These are phyloP conservation scores for Stictonetta naevosa DNA, from an alignment of 2,113 vertebrate genomes.

Conservation along the genomic window DNA sequence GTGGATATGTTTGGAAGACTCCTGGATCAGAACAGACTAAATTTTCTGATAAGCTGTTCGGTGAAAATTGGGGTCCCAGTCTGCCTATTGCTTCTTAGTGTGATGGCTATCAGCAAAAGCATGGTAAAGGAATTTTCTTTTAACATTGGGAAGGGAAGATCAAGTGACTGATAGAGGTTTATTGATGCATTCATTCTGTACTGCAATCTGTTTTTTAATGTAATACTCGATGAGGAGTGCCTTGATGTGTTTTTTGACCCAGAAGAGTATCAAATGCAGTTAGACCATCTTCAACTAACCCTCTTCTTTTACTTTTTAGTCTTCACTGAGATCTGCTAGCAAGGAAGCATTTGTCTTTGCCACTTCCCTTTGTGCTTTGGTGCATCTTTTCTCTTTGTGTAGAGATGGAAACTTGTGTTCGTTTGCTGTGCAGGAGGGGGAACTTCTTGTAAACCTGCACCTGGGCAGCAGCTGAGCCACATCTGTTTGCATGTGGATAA, in stretches of 20 bases:
- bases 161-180: background rate
- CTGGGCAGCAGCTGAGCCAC: constrained; percentile 23
- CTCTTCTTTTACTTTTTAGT: background rate
- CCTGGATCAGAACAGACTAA: background rate
- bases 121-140: background rate
- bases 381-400: background rate
- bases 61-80: background rate
- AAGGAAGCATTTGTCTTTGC: background rate
- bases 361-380: background rate
- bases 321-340: background rate
- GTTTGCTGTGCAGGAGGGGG: background rate
- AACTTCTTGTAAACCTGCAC: background rate
- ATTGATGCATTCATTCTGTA: background rate
- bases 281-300: background rate
- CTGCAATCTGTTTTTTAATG: background rate
- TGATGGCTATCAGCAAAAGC: background rate
- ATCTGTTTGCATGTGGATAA: background rate
- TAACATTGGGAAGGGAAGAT: background rate
- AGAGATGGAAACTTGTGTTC: background rate
- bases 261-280: background rate
- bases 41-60: background rate
- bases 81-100: fast-evolving
- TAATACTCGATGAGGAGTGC: background rate
- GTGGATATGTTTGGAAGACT: background rate
- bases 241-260: fast-evolving